Conservation (phyloP, 2,888 invertebrate genomes). For the Epistrophe grossulariae region DNA sequence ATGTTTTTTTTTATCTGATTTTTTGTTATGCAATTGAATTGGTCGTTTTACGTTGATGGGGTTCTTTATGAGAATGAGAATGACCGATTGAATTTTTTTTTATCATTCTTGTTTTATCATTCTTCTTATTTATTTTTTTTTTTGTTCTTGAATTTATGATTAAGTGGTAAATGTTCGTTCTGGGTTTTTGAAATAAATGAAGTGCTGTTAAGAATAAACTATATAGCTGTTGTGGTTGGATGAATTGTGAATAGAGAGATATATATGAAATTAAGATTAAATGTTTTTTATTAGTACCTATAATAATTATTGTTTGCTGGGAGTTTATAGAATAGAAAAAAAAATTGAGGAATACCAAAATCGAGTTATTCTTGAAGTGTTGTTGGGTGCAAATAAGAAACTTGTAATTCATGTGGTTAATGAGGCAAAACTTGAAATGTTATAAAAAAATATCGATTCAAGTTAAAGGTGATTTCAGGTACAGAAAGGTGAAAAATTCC, state of each 20-base stretch:
- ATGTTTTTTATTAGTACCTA: not conserved
- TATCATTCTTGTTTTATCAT: slow-evolving; percentile 13
- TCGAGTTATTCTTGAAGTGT: too few relatives aligned
- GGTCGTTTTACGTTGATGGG: not conserved
- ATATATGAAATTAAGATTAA: not conserved
- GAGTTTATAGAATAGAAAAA: not conserved
- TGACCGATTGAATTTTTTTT: slow-evolving; percentile 21
- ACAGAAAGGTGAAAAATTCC: too few relatives aligned
- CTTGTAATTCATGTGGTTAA: too few relatives aligned
- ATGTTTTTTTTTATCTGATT: slow-evolving; percentile 9
- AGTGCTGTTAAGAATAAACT: slow-evolving; percentile 4
- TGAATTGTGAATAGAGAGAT: not conserved
- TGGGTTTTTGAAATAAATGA: not conserved
- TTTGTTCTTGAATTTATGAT: slow-evolving; percentile 15
- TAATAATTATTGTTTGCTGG: not conserved
- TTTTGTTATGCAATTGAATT: slow-evolving; percentile 23
- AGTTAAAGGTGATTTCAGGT: too few relatives aligned
- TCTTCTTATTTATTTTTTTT: not conserved
- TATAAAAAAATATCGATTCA: too few relatives aligned
- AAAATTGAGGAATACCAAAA: too few relatives aligned
- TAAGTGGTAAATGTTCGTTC: slow-evolving; percentile 11
- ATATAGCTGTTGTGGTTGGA: not conserved
- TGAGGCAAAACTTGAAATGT: too few relatives aligned
- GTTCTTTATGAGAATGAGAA: not conserved
- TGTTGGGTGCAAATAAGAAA: too few relatives aligned